Conservation (phyloP, 2,797 vertebrate genomes). For the Sebastolobus altivelis region DNA sequence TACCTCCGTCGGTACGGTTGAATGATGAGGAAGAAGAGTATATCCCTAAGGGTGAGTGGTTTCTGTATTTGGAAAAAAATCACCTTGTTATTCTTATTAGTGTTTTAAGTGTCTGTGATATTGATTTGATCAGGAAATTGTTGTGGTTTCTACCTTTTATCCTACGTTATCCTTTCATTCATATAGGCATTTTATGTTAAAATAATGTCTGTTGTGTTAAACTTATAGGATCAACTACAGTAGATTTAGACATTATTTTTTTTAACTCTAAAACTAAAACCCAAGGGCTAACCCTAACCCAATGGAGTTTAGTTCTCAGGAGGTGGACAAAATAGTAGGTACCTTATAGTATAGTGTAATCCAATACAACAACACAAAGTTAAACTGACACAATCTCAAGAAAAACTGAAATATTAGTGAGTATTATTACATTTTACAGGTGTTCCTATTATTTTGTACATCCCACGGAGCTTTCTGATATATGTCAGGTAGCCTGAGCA, state of each 20-base stretch:
- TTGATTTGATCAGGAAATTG: background rate
- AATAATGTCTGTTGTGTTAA: background rate
- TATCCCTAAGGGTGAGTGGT: slow-evolving; percentile 58
- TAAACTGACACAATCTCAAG: background rate
- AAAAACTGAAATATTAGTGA: background rate
- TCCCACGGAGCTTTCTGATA: background rate
- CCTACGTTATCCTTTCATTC: background rate
- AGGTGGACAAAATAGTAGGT: background rate
- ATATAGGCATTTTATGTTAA: background rate
- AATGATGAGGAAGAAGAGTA: slow-evolving; percentile 46
- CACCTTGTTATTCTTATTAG: background rate
- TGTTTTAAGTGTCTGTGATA: background rate
- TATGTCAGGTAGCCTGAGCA: background rate
- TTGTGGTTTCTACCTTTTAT: background rate
- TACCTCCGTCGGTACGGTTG: background rate
- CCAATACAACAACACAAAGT: background rate
- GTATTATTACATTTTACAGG: background rate
- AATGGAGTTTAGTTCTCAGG: background rate
- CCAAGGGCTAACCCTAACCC: too few relatives aligned
- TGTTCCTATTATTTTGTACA: background rate
- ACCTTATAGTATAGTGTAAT: background rate
- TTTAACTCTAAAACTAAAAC: background rate
- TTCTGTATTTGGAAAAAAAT: background rate
- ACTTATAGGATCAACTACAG: background rate
- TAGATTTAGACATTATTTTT: background rate